Conservation (phyloP, 2,797 vertebrate genomes). For the Smutsia gigantea region DNA sequence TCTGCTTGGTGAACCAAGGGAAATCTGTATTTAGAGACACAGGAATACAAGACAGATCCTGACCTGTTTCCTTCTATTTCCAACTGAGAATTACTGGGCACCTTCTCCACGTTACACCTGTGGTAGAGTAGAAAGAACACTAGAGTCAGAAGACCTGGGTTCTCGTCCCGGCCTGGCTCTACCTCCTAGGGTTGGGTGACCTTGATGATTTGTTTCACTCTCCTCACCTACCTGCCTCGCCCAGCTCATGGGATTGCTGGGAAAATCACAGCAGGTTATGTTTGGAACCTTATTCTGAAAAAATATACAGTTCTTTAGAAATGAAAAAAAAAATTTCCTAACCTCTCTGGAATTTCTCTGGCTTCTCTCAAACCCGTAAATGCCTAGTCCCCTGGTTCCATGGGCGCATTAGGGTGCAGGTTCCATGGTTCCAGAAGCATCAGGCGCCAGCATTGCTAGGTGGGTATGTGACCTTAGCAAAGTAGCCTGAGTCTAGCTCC, state of each 20-base stretch:
- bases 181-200: neutral
- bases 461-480: neutral
- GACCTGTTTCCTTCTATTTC: constrained; percentile 83
- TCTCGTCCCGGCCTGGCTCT: neutral
- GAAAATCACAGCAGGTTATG: neutral
- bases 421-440: neutral
- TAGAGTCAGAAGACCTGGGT: constrained; percentile 75
- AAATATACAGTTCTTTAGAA: neutral
- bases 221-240: neutral
- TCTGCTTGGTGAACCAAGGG: neutral
- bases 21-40: constrained; percentile 75
- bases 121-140: constrained; percentile 78
- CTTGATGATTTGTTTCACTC: neutral
- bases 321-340: neutral
- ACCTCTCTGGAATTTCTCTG: neutral
- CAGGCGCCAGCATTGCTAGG: neutral
- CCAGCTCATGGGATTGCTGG: neutral
- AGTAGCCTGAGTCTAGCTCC: neutral
- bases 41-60: constrained; percentile 76
- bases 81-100: constrained; percentile 82
- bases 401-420: fast-evolving
- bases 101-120: constrained; percentile 83
- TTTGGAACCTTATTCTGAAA: neutral
- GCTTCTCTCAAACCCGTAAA: neutral
- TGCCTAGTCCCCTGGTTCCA: neutral